Evolutionary conservation across 2,888 invertebrate species (phyloP).

Genomic region (Drosophila dives): DNA sequence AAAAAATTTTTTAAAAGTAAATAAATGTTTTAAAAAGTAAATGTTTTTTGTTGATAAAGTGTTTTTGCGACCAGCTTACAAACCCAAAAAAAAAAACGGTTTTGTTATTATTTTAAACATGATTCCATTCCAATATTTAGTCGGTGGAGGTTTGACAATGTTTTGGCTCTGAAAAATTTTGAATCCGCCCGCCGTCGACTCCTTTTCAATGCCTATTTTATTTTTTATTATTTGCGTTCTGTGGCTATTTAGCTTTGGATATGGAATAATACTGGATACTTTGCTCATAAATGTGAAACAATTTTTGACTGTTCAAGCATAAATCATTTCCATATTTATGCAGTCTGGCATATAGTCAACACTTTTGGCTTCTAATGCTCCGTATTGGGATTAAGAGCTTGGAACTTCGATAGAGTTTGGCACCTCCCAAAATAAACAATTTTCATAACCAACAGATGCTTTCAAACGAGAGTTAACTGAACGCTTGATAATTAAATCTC

Average conservation of each 20-base stretch:
- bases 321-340: neutral
- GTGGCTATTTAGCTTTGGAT: neutral
- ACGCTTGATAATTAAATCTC: neutral
- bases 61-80: neutral
- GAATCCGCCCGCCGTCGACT: neutral
- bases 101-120: neutral
- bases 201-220: neutral
- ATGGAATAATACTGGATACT: neutral
- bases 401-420: neutral
- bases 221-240: neutral
- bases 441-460: neutral
- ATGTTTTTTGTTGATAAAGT: neutral
- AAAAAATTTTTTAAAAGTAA: slow-evolving; percentile 21
- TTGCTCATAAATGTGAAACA: neutral
- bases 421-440: neutral
- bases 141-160: neutral
- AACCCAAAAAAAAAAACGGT: no score
- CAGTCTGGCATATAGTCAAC: neutral
- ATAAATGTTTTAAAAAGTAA: slow-evolving; percentile 22
- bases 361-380: neutral
- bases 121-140: neutral
- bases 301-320: neutral
- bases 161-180: neutral
- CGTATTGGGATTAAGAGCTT: neutral
- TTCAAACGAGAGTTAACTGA: neutral